Percentiles rank a stretch among this genome's conserved stretches.
These are phyloP conservation scores for Eumeta japonica DNA, from an alignment of 1,140 invertebrate genomes.

Conservation along the genomic window DNA sequence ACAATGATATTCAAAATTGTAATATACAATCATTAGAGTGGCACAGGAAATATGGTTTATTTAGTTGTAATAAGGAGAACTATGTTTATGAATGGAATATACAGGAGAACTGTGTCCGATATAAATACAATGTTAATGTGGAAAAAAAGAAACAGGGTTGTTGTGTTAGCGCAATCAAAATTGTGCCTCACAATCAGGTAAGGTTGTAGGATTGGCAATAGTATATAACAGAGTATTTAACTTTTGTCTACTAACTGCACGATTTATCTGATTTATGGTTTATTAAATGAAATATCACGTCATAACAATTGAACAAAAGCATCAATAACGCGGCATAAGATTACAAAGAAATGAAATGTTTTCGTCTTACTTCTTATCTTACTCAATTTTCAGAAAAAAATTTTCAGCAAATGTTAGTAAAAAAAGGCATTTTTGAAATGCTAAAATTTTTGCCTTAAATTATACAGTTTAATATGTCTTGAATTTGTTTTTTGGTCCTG, in stretches of 20 bases:
- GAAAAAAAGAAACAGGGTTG: conserved; percentile 34
- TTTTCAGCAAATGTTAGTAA: no score
- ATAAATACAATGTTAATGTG: conserved; percentile 50
- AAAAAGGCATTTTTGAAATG: no score
- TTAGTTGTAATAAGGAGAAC: conserved; percentile 39
- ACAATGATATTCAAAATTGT: conserved; percentile 15
- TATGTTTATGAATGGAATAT: conserved; percentile 43
- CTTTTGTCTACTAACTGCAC: no score
- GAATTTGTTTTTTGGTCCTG: not conserved
- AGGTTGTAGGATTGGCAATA: conserved; percentile 17
- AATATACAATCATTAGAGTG: conserved; percentile 41
- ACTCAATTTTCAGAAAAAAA: no score
- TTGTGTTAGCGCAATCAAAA: conserved; percentile 65
- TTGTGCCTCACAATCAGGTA: conserved; percentile 62
- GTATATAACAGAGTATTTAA: conserved; percentile 27
- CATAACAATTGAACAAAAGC: no score
- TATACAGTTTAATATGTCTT: no score
- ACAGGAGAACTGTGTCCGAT: conserved; percentile 26
- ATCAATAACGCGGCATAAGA: no score
- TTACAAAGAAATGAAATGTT: no score
- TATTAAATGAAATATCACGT: no score
- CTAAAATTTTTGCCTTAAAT: no score
- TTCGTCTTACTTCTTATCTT: no score
- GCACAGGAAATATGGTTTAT: conserved; percentile 43
- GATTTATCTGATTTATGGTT: no score